Percentiles rank a stretch among this genome's conserved stretches.
phyloP scores from a whole-genome alignment of 2,797 vertebrate genomes.

The Heliangelus exortis region DNA sequence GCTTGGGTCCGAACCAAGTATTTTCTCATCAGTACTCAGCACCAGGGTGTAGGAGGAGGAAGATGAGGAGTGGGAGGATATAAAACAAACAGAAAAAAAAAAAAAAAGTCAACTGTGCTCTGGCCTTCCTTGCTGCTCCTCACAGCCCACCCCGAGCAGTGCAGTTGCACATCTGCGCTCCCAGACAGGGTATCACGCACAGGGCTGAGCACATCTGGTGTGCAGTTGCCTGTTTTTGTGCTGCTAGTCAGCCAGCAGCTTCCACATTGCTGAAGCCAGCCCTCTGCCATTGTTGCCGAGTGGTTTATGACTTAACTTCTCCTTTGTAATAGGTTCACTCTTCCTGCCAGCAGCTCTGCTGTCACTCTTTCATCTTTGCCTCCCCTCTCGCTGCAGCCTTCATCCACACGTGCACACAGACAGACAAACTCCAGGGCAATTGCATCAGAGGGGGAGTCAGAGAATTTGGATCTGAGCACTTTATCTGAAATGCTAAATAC shows the following conservation, averaged over 20 bases:
- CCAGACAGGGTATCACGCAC: not conserved
- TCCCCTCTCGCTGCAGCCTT: not conserved
- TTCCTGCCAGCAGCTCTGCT: not conserved
- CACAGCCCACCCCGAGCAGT: not conserved
- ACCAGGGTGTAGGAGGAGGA: conserved; percentile 26
- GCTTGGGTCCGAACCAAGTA: conserved; percentile 21
- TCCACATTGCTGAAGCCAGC: not conserved
- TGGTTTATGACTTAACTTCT: conserved; percentile 7
- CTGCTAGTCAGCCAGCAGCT: not conserved
- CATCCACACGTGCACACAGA: fast-evolving
- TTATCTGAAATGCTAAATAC: not conserved
- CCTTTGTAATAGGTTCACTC: not conserved
- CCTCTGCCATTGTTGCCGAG: not conserved
- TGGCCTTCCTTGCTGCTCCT: conserved; percentile 34
- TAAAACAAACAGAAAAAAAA: conserved; percentile 56
- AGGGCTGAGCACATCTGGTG: conserved; percentile 29
- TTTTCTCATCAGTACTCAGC: conserved; percentile 50
- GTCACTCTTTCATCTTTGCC: not conserved
- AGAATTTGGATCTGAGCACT: not conserved
- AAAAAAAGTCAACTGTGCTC: conserved; percentile 15
- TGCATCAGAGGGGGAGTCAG: not conserved
- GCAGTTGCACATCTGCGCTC: not conserved
- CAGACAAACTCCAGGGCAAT: not conserved
- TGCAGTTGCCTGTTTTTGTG: conserved; percentile 31
- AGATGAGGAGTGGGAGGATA: conserved; percentile 56